phyloP scores from a whole-genome alignment of 2,797 vertebrate genomes.

The Nyctibius grandis region DNA sequence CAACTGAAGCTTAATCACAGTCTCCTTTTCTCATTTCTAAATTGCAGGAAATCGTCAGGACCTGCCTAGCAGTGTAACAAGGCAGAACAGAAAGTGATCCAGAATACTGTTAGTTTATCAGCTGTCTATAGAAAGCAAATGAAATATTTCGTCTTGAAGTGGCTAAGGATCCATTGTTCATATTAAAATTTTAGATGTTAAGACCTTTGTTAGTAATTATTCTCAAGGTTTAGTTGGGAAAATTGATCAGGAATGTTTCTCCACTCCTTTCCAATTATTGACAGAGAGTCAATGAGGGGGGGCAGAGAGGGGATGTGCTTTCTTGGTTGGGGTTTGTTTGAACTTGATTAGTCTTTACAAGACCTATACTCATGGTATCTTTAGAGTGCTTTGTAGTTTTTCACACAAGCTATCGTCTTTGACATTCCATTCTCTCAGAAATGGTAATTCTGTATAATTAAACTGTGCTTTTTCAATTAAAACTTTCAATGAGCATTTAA shows the following conservation, averaged over 20 bases:
- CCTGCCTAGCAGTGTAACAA: neutral
- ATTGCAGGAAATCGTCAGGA: neutral
- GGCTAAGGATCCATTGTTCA: neutral
- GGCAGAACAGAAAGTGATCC: neutral
- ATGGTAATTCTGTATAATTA: neutral
- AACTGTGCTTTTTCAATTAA: neutral
- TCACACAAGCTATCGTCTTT: neutral
- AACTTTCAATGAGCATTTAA: neutral
- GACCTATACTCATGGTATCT: neutral
- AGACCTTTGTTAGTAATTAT: neutral
- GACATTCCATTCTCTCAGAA: neutral
- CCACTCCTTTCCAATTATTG: neutral
- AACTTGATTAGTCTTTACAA: neutral
- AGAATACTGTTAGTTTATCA: neutral
- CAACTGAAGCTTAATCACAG: neutral
- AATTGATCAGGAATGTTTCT: neutral
- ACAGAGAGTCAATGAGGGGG: neutral
- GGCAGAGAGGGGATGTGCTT: neutral
- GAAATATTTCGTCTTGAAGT: neutral
- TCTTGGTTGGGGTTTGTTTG: neutral
- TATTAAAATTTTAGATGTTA: neutral
- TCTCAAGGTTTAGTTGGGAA: neutral
- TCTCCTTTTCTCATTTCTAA: neutral
- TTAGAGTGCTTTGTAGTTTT: neutral
- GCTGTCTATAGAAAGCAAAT: neutral